These are phyloP conservation scores for cattle (Bos taurus) DNA, from an alignment of 2,113 vertebrate genomes.

Conservation along the genomic window DNA sequence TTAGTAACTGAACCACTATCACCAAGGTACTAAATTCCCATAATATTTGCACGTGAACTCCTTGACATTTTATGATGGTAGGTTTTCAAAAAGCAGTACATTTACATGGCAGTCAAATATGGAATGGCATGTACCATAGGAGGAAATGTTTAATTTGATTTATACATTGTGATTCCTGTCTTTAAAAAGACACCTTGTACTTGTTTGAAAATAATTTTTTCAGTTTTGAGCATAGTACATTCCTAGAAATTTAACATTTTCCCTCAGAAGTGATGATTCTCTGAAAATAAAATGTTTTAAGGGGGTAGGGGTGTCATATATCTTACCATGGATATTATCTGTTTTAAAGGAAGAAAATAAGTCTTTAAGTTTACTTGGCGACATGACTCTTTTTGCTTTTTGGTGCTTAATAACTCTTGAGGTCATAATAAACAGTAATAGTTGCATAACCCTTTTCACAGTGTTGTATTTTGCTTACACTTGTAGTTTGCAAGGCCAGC, in stretches of 20 bases:
- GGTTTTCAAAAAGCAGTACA: not conserved
- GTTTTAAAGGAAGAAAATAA: constrained; percentile 16
- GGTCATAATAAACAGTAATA: not conserved
- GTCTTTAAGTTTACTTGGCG: not conserved
- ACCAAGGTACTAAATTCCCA: not conserved
- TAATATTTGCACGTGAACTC: not conserved
- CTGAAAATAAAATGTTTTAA: not conserved
- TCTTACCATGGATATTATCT: not conserved
- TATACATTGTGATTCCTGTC: not conserved
- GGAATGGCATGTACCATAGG: not conserved
- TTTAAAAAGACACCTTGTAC: constrained; percentile 32
- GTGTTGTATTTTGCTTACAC: not conserved
- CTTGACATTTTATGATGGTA: constrained; percentile 12
- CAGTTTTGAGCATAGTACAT: not conserved
- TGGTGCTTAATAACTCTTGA: not conserved
- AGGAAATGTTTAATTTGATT: constrained; percentile 11
- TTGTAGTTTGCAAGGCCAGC: not conserved
- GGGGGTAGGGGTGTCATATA: not conserved
- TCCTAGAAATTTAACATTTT: constrained; percentile 33
- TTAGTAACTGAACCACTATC: not conserved
- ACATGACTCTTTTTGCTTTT: not conserved
- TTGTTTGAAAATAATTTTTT: constrained; percentile 29
- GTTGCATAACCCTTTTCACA: not conserved
- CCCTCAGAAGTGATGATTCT: not conserved
- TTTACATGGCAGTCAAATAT: constrained; percentile 35